Evolutionary conservation across 2,797 vertebrate species (phyloP), one percentile per base, ranked within the genome.

Genomic region (Ctenochaetus hawaiiensis): DNA sequence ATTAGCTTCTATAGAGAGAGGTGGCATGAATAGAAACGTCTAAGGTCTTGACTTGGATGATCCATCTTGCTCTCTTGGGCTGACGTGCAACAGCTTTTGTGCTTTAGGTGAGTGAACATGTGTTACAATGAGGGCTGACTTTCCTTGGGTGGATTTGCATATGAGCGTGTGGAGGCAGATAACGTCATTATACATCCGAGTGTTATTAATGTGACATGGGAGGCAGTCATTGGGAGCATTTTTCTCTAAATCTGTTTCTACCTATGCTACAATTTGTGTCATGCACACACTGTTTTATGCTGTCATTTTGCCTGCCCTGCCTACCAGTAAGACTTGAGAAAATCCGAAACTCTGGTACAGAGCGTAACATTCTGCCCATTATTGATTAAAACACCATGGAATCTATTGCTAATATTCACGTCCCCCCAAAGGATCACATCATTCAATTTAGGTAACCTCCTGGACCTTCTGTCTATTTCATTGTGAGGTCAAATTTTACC

Each of bases 21-120:
- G 74, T 80, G 75, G 73, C 85, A 83, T 84, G 92, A 90, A 93
- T 80, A 85, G 91, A 85, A 88, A 88, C 23, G 78, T 91, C 87
- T 83, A 23, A 75, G 82, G 86, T 85, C 80, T 61, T 68, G 82
- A 78, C 80, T 80, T 51, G 77, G 76, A 83, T 67, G 82, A 92
- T 93, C 83, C 89, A 90, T 92, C 90, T 86, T 66, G 85, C 57
- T 81, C 73, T 88, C 75, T 52, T 11, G 80, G 75, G 80, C 59
- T 7, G 59, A 83, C 58, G 1, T 56, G 74, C 62, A 63, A 77
- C 80, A 74, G 78, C 76, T 73, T 83, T 85, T 79, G 80, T 73
- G 77, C 77, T 81, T 62, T 65, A 73, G 80, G 77, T 82, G 78
- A 75, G 48, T 26, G 82, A 82, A 85, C 81, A 87, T 7, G 41